Conservation (phyloP, 2,797 vertebrate genomes). For the Schizopygopsis pylzovi region DNA sequence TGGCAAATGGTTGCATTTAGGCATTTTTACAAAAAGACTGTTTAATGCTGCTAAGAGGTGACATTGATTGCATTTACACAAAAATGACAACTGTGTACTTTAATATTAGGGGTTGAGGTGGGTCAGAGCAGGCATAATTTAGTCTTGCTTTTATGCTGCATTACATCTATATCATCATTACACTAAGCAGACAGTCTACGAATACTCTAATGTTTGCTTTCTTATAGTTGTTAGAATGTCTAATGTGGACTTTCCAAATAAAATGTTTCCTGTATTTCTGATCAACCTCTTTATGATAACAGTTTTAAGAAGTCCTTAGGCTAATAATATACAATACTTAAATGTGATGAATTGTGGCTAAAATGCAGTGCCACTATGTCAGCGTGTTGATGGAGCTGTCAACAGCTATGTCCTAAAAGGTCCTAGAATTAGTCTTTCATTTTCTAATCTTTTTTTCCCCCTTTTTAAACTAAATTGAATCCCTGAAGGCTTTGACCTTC, state of each 20-base stretch:
- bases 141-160: background rate
- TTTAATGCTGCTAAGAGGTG: background rate
- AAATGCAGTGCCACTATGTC: background rate
- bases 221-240: background rate
- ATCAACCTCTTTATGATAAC: background rate
- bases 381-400: background rate
- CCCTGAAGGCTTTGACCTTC: conserved; percentile 4
- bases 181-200: background rate
- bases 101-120: background rate
- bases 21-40: background rate
- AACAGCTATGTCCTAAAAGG: background rate
- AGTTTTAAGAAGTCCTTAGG: background rate
- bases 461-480: background rate
- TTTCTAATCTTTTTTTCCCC: background rate
- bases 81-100: background rate
- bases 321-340: background rate
- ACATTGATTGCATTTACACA: background rate
- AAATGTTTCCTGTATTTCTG: background rate
- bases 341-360: background rate
- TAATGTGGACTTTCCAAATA: background rate
- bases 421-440: background rate
- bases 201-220: background rate
- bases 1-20: background rate
- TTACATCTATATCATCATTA: background rate
- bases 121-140: background rate